Evolutionary conservation across 1,140 invertebrate species (phyloP), one percentile per base, ranked within the genome.

Genomic region (Magallana angulata): DNA sequence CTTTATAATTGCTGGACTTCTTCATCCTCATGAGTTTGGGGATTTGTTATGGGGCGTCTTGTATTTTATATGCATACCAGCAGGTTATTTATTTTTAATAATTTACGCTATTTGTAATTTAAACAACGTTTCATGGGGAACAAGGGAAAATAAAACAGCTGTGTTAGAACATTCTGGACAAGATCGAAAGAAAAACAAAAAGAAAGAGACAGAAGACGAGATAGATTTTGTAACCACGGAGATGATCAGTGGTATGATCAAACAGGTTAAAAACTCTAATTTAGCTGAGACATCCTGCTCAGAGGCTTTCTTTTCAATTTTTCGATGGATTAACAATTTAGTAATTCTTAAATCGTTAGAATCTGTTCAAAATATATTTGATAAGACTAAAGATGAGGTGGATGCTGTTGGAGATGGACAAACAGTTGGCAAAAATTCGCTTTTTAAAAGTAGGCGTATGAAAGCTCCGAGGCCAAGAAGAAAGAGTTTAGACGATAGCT

Each of bases 251-350:
- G 30, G 30, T n/a, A 85, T 87, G 71, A 18, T 87, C 5, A 87
- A 85, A 56, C 99, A 98, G 98, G 97, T 99, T 86, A 97, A 98
- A 94, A 98, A 99, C 93, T 97, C 97, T 2, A 87, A 88, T 62
- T 80, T 91, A 12, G 62, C 85, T 12, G 64, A 88, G 30, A 82
- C 30, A 24, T 84, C 85, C 5, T 84, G 85, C 14, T 14, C n/a
- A 30, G 82, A 87, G 59, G 81, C 85, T 58, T 57, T 86, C 11
- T 62, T 85, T 16, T 89, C 85, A 7, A 85, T 89, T 57, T 85
- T 87, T 56, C 18, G 56, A 16, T 89, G 88, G 85, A 80, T 87
- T 0, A 89, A 89, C 57, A 89, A 89, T 18, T 59, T 89, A 2
- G 57, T 89, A 9, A 57, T 87, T 5, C 57, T 89, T 1, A 84